Conservation (phyloP, 2,113 vertebrate species). For the Psephotus haematonotus region DNA sequence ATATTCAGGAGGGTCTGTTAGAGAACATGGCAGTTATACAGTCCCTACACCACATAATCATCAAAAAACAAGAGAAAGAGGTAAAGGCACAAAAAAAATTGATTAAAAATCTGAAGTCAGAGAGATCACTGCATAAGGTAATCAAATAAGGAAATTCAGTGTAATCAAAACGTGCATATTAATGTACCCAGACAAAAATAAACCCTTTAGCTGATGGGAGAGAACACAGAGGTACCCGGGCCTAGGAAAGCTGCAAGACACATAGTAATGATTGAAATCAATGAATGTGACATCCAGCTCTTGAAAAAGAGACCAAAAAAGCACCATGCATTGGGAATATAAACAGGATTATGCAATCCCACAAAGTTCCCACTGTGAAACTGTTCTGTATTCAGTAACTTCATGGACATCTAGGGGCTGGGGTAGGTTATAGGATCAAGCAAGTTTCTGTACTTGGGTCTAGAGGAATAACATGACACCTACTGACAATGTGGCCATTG, state of each 20-base stretch:
- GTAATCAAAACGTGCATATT: neutral
- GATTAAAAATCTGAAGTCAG: neutral
- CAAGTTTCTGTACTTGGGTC: neutral
- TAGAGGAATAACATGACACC: neutral
- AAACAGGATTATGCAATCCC: neutral
- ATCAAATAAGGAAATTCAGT: neutral
- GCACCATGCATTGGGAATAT: neutral
- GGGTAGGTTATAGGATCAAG: neutral
- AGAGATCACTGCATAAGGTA: neutral
- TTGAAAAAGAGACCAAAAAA: neutral
- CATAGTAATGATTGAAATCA: neutral
- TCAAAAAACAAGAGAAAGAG: neutral
- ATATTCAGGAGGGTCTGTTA: neutral
- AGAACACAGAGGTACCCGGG: neutral
- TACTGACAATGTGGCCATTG: neutral
- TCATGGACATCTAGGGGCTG: neutral
- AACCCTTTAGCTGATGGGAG: neutral
- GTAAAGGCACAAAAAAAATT: neutral
- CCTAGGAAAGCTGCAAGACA: neutral
- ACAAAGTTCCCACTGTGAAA: neutral
- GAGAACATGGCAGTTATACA: neutral
- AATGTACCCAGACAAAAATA: slow-evolving; percentile 3
- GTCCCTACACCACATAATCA: neutral
- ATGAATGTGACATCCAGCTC: neutral
- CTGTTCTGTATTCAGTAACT: neutral